Conservation (phyloP, 1,140 invertebrate species). For the Aphaenogaster rudis region DNA sequence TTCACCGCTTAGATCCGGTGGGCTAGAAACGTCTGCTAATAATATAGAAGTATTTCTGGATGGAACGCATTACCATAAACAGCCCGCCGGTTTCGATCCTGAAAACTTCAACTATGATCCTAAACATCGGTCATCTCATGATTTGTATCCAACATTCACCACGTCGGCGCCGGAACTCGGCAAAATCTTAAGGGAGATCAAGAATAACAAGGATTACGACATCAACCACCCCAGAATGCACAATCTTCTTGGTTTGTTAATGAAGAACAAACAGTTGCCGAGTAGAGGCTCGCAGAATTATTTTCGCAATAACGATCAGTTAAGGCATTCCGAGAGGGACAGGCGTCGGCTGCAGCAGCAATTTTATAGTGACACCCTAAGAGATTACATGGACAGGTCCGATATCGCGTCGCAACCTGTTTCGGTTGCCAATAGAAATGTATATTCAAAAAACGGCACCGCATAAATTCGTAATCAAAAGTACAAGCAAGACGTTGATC, state of each 20-base stretch:
- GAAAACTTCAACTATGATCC: constrained; percentile 51
- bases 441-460: constrained; percentile 17
- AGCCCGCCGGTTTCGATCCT: neutral
- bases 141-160: constrained; percentile 77
- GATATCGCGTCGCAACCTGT: constrained; percentile 53
- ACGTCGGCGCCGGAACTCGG: constrained; percentile 65
- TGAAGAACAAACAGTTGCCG: constrained; percentile 85
- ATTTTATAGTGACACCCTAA: constrained; percentile 62
- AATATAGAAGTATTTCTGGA: constrained; percentile 30
- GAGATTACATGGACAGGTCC: constrained; percentile 74
- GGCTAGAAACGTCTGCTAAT: constrained; percentile 73
- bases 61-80: neutral
- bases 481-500: constrained; percentile 28
- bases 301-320: constrained; percentile 68
- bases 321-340: constrained; percentile 75
- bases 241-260: constrained; percentile 83
- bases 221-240: constrained; percentile 83
- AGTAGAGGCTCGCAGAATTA: constrained; percentile 56
- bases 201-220: constrained; percentile 61
- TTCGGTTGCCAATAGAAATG: neutral
- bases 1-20: constrained; percentile 60
- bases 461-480: constrained; percentile 55
- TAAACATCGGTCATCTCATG: constrained; percentile 62
- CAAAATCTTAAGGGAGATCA: constrained; percentile 61
- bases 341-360: constrained; percentile 67